Base-by-base conservation (phyloP, 2,888 invertebrate species). In the Pocota personata region DNA sequence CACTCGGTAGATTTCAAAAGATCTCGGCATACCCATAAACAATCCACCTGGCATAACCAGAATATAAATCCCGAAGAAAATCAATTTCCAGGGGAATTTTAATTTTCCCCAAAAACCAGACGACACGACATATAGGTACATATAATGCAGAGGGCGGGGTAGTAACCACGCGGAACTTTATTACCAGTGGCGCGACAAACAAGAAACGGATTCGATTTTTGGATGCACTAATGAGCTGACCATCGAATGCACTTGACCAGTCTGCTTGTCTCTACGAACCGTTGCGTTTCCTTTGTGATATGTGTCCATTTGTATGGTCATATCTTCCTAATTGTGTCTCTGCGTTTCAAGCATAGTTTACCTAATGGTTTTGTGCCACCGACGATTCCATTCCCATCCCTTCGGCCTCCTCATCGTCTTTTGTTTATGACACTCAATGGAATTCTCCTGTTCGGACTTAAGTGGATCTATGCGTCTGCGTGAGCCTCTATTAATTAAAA, bases 311-410 rank as follows among this genome's bases (percentile, higher is more conserved):
- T 71, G 64, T 14, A 76, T 58, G 77, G 76, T 71, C 82, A 82
- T 76, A 77, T 76, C 69, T 77, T 43, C 12, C 71, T 64, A 69
- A 82, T 82, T 82, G 82, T 64, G 50, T 77, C 71, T 66, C 52
- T 58, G 58, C 37, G 48, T 64, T 72, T 66, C 50, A 50, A 66
- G 71, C 58, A 82, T 66, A 82, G 71, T 77, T 82, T 77, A 72
- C 82, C 77, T 82, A 82, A 82, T 82, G 82, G 82, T 43, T 82
- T 82, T 77, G 82, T 82, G 82, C 82, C 82, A 82, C 82, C 52
- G 77, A 82, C 52, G 77, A 82, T 58, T 72, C 27, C 32, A 21
- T n/a, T 48, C 40, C 14, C 35, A 43, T 19, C 62, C 19, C 50
- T 52, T 66, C 35, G 21, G 30, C 48, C 48, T 57, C 32, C 3